phyloP scores from a whole-genome alignment of 2,888 invertebrate genomes.

The Rhagophthalmus giganteus region DNA sequence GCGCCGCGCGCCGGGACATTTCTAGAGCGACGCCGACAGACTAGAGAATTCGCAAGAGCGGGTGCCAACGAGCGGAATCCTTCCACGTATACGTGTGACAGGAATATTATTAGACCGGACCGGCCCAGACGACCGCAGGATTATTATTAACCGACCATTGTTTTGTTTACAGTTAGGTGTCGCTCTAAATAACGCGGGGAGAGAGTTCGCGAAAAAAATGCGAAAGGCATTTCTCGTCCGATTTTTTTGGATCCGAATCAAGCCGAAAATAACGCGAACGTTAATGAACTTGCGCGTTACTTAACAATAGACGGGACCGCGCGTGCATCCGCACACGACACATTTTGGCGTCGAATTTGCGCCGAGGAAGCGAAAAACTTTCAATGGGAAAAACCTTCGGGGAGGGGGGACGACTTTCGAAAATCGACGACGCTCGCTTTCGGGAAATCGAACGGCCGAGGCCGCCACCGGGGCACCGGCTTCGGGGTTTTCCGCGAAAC shows the following conservation, averaged over 20 bases:
- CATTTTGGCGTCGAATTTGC: background rate
- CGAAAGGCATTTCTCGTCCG: background rate
- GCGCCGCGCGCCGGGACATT: conserved; percentile 23
- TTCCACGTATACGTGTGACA: conserved; percentile 26
- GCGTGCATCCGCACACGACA: no score
- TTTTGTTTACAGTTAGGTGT: conserved; percentile 24
- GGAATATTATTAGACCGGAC: conserved; percentile 29
- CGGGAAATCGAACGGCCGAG: background rate
- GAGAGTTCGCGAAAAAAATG: background rate
- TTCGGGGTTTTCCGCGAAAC: background rate
- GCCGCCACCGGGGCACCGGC: background rate
- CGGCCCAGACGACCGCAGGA: conserved; percentile 28
- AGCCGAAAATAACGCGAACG: background rate
- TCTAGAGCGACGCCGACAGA: conserved; percentile 24
- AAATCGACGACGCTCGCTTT: no score
- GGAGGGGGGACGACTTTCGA: no score
- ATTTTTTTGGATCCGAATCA: background rate
- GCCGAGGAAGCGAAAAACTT: background rate
- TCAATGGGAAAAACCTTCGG: no score
- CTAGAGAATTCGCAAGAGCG: conserved; percentile 25
- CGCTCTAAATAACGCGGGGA: conserved; percentile 1
- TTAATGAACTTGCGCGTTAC: background rate
- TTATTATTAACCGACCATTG: conserved; percentile 31
- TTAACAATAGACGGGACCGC: no score
- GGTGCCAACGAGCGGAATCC: conserved; percentile 24